Base-by-base conservation (phyloP, 2,888 invertebrate genomes). In the Neelides folsomi region DNA sequence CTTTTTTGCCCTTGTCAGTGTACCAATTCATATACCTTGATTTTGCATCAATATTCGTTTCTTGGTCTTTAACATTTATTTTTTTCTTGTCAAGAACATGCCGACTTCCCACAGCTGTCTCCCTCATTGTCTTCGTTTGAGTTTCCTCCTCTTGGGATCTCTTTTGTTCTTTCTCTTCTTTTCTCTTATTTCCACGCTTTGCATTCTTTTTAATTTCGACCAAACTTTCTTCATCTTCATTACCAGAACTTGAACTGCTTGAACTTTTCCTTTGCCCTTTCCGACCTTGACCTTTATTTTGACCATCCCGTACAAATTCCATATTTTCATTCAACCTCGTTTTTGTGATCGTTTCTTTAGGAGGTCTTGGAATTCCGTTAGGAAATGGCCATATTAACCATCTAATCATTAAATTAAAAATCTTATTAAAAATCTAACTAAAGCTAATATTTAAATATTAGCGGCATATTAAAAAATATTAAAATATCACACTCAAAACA, bases 21-120 rank as follows among this genome's bases (percentile, higher is more conserved):
- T 1, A 60, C 60, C 37, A 56, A 57, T 65, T 68, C 38, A 63
- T 56, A 53, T 62, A 61, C 65, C 52, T 47, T 57, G 47, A 56
- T 51, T 15, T 47, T 45, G 65, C 60, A 41, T 60, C 57, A 44
- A 53, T 53, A 47, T 52, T 58, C 46, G 8, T 56, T 39, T 54
- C 20, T 41, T 41, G 41, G 20, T 41, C 41, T 13, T 41, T 16
- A 2, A 10, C 41, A 10, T 16, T 41, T 10, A 20, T n/a, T 19
- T 41, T 41, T 34, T 36, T 47, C 53, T 53, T 37, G 48, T 52
- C 34, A 64, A 62, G 19, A 37, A 54, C 37, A 48, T 55, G 36
- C 57, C 59, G 7, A 52, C 55, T 13, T 55, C 51, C 49, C 55
- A 45, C 18, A 48, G 19, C 39, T 35, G 37, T 42, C 16, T 35